phyloP scores from a whole-genome alignment of 2,888 invertebrate species.

The Ypsolopha scabrella region DNA sequence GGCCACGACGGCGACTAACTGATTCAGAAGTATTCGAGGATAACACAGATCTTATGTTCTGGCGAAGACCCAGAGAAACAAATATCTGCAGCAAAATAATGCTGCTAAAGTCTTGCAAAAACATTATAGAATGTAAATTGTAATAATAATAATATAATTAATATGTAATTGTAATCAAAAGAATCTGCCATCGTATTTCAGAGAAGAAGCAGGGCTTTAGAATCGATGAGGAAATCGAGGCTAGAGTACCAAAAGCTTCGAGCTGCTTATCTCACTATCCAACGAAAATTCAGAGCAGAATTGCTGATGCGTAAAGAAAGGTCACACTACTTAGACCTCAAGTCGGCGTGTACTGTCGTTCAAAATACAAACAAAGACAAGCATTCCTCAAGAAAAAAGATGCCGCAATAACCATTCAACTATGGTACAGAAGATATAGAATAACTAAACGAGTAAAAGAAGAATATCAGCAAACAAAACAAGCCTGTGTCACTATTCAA shows the following conservation, averaged over 20 bases:
- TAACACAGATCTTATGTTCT: slow-evolving; percentile 25
- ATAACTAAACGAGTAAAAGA: slow-evolving; percentile 25
- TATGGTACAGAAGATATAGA: slow-evolving; percentile 45
- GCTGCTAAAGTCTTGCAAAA: slow-evolving; percentile 35
- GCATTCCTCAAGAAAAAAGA: slow-evolving; percentile 33
- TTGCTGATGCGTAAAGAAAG: slow-evolving; percentile 34
- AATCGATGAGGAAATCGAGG: slow-evolving; percentile 27
- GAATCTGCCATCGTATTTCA: slow-evolving; percentile 34
- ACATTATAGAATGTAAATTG: slow-evolving; percentile 41
- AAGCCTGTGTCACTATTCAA: slow-evolving; percentile 17
- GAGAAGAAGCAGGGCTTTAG: slow-evolving; percentile 36
- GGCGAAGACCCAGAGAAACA: slow-evolving; percentile 19
- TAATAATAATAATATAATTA: too few relatives aligned
- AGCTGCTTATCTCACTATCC: slow-evolving; percentile 38
- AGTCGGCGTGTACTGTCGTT: slow-evolving; percentile 31
- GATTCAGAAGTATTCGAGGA: slow-evolving; percentile 52
- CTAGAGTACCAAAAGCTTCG: slow-evolving; percentile 26
- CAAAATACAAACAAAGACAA: slow-evolving; percentile 36
- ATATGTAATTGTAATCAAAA: slow-evolving; percentile 16
- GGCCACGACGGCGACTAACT: slow-evolving; percentile 34
- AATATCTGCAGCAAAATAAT: slow-evolving; percentile 18
- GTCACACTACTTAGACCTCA: slow-evolving; percentile 26
- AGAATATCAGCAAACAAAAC: slow-evolving; percentile 27
- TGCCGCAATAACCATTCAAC: slow-evolving; percentile 49
- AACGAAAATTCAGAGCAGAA: slow-evolving; percentile 47